These are phyloP conservation scores for Azemiops feae DNA, from an alignment of 2,113 vertebrate genomes.

Conservation along the genomic window DNA sequence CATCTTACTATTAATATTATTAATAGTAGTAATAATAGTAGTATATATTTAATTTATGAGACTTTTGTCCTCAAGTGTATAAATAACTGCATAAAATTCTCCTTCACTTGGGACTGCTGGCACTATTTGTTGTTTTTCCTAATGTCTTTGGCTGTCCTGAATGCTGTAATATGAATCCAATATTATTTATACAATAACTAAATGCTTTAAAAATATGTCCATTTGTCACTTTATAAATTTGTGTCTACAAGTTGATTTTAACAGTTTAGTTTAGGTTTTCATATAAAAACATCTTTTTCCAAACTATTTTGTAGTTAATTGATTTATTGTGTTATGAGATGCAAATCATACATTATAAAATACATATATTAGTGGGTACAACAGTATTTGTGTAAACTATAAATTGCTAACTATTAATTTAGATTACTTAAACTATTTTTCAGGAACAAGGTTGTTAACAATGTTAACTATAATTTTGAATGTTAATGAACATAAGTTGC, in stretches of 20 bases:
- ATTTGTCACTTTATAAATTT: neutral
- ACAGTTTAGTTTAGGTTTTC: neutral
- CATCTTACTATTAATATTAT: neutral
- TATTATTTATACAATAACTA: neutral
- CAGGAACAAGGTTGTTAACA: neutral
- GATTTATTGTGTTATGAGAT: neutral
- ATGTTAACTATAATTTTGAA: neutral
- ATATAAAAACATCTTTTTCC: neutral
- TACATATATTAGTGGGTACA: neutral
- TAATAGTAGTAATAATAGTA: neutral
- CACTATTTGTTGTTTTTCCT: neutral
- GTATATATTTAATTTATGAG: neutral
- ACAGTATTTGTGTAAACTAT: neutral
- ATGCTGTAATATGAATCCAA: neutral
- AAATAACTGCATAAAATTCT: neutral
- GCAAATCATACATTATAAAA: neutral
- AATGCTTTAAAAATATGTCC: neutral
- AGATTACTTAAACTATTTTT: neutral
- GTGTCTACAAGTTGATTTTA: neutral
- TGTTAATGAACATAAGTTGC: neutral
- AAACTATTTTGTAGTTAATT: neutral
- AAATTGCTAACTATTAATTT: neutral
- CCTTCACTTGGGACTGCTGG: neutral
- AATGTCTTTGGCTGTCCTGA: neutral
- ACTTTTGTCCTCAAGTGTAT: neutral